Evolutionary conservation across 2,888 invertebrate species (phyloP), one percentile per base, ranked within the genome.

Genomic region (Nasonovia ribisnigri): DNA sequence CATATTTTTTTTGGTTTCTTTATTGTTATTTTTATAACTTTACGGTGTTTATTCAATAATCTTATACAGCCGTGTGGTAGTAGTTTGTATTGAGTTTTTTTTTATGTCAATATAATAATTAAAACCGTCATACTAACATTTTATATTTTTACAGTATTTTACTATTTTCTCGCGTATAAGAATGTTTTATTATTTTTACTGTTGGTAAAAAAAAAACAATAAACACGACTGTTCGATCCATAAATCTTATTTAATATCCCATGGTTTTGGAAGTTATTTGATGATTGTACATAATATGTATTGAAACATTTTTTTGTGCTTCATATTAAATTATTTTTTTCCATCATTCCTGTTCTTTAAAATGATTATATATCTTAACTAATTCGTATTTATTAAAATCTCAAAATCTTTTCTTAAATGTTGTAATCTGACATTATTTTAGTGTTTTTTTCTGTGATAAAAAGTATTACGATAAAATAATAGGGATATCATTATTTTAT

Each of bases 91-190:
- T 84, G 42, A 84, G 42, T 84, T 43, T 88, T 51, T 51, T 46
- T 88, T 88, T 88, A 51, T 88, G 87, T 42, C 26, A 48, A 51
- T 48, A 51, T n/a, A 36, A 77, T 77, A 87, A 87, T 51, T 87
- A 51, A 87, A 88, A 13, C 11, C 84, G 26, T 88, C 16, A 11
- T 54, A 42, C 36, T 77, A 77, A 77, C 77, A 5, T 88, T 26
- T 54, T 88, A 48, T 88, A 54, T 88, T 88, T 36, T 54, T n/a
- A 88, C 48, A 20, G 29, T 20, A 51, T 88, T 84, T 84, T 84
- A 20, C 16, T 20, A 51, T 88, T 84, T 84, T 84, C 11, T 48
- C 36, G n/a, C 13, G 51, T 51, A 48, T 46, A 29, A 36, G 24
- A 51, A 36, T 88, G 26, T 51, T 51, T 84, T 54, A 88, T 51